phyloP scores from a whole-genome alignment of 1,140 invertebrate species.

The Ectropis grisescens region DNA sequence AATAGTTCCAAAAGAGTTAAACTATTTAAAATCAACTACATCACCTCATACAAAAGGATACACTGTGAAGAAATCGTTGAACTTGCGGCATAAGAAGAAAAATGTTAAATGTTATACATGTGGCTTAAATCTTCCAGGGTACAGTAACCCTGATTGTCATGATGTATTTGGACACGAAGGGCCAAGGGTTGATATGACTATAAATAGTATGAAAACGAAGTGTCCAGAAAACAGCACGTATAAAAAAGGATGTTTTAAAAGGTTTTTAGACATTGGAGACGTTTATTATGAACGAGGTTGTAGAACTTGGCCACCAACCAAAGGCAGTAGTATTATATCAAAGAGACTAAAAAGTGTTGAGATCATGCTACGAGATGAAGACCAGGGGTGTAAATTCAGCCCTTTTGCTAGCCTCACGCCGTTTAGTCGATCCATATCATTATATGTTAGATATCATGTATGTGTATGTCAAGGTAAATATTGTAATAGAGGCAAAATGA shows the following conservation, averaged over 20 bases:
- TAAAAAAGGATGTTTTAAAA: constrained; percentile 18
- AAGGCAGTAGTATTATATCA: constrained; percentile 9
- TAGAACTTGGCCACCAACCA: constrained; percentile 5
- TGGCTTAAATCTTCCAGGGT: constrained; percentile 3
- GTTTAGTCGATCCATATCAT: constrained; percentile 11
- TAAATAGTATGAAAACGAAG: no score
- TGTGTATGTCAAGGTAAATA: constrained; percentile 11
- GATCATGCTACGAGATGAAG: neutral
- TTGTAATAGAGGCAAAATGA: no score
- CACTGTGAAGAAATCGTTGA: no score
- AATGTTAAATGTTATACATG: constrained; percentile 6
- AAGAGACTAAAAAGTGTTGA: constrained; percentile 7
- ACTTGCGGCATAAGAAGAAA: neutral
- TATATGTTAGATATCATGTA: constrained; percentile 15
- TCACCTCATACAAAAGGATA: no score
- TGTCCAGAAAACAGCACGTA: no score
- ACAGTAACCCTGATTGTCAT: constrained; percentile 1
- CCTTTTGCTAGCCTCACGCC: constrained; percentile 14
- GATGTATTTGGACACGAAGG: constrained; percentile 8
- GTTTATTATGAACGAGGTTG: constrained; percentile 18
- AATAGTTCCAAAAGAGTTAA: no score
- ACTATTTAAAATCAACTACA: no score
- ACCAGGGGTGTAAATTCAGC: constrained; percentile 10
- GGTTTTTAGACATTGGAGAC: constrained; percentile 14
- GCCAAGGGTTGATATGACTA: no score